These are phyloP conservation scores for Nephrotoma appendiculata DNA, from an alignment of 2,888 invertebrate genomes.

Conservation along the genomic window DNA sequence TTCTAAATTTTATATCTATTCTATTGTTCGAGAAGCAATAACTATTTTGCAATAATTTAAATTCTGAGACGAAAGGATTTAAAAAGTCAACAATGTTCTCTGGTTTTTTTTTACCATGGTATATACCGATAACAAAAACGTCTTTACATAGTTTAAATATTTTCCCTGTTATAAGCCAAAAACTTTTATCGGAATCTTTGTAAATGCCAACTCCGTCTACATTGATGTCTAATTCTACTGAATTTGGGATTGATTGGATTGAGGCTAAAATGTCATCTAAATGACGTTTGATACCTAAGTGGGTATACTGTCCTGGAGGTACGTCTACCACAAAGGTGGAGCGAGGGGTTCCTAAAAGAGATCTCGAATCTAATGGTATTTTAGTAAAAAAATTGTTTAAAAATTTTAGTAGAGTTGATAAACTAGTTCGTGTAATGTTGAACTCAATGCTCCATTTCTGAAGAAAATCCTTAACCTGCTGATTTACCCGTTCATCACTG, in stretches of 20 bases:
- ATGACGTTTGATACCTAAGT: background rate
- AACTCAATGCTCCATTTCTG: background rate
- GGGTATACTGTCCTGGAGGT: background rate
- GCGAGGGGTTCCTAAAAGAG: background rate
- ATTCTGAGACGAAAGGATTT: background rate
- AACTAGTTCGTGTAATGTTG: background rate
- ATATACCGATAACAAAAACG: background rate
- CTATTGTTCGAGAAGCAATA: background rate
- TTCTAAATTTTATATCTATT: background rate
- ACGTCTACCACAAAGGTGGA: background rate
- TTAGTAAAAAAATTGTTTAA: background rate
- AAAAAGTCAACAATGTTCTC: background rate
- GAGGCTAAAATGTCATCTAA: background rate
- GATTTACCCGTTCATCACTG: too few relatives aligned
- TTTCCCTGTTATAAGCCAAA: background rate
- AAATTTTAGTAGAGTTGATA: background rate
- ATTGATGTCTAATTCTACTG: background rate
- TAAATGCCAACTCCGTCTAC: background rate
- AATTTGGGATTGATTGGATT: background rate
- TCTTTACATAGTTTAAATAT: background rate
- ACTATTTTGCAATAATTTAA: background rate
- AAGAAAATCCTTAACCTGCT: too few relatives aligned
- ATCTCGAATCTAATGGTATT: background rate
- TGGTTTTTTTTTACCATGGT: background rate
- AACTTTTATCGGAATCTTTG: background rate